Base-by-base conservation (phyloP, 2,113 vertebrate species). In the Nyctereutes procyonoides region DNA sequence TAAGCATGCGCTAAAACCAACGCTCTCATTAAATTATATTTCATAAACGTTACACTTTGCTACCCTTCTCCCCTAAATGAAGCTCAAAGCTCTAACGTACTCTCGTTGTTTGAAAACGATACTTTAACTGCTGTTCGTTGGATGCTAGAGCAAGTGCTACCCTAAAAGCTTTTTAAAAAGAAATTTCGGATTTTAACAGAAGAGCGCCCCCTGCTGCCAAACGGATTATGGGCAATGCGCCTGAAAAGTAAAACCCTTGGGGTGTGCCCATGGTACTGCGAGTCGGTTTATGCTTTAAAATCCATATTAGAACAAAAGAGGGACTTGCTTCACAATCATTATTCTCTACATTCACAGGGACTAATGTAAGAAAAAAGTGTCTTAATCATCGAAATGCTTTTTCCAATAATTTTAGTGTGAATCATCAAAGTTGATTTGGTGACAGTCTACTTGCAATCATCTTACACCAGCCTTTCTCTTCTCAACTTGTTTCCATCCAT, bases 141-240 rank as follows among this genome's bases (percentile, higher is more conserved):
- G 6, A 26, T 13, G 35, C 51, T 69, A 53, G 43, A 3, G 62
- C 74, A 48, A 80, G 5, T 11, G 81, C 58, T 15, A 4, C 74
- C 90, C 48, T 58, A 28, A 69, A 77, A 76, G 53, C 35, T 24
- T 88, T 77, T 87, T 55, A 0, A 9, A 43, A 74, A 76, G 38
- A 22, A 53, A 16, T 9, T 9, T 83, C 35, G 16, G 77, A 96
- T 67, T 95, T 96, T 94, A 60, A 90, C 88, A 73, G 74, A 79
- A 24, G 90, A 87, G 97, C 87, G 43, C 97, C 97, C 93, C 93
- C 98, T 98, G 89, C 98, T 97, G 93, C n/a, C 77, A 32, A 38
- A 17, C 10, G 63, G 81, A 74, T 96, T 15, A 51, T 51, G 55
- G 71, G n/a, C 85, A n/a, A 53, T 1, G 3, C 11, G 1, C 1